Evolutionary conservation across 2,888 invertebrate genomes (phyloP).

Genomic region (Trachelus iudaicus): DNA sequence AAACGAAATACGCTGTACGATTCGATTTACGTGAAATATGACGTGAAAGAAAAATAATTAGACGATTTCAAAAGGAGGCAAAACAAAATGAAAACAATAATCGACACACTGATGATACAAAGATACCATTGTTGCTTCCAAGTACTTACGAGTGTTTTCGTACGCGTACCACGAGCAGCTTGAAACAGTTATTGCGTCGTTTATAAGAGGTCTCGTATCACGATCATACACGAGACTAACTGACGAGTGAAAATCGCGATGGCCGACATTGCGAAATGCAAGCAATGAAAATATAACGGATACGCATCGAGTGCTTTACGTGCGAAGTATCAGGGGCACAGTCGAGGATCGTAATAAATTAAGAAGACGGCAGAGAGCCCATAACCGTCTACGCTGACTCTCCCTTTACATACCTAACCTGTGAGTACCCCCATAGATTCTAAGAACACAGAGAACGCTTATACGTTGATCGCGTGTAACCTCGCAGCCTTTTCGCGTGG

Average conservation of each 20-base stretch:
- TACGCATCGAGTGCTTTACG: neutral
- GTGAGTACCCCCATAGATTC: neutral
- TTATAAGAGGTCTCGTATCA: neutral
- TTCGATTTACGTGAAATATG: neutral
- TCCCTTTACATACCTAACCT: neutral
- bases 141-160: slow-evolving; percentile 51
- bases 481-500: neutral
- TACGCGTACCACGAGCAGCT: slow-evolving; percentile 50
- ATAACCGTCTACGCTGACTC: neutral
- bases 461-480: neutral
- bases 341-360: neutral
- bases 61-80: neutral
- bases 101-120: neutral
- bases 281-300: slow-evolving; percentile 19
- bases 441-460: neutral
- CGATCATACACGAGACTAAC: neutral
- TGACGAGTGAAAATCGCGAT: neutral
- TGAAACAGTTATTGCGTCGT: slow-evolving; percentile 40
- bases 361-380: neutral
- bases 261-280: neutral
- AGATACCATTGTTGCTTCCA: slow-evolving; percentile 10
- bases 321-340: neutral
- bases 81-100: slow-evolving; percentile 15
- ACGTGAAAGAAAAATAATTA: neutral
- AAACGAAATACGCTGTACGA: neutral